phyloP scores from a whole-genome alignment of 2,113 vertebrate genomes.

The Dolichotis patagonum region DNA sequence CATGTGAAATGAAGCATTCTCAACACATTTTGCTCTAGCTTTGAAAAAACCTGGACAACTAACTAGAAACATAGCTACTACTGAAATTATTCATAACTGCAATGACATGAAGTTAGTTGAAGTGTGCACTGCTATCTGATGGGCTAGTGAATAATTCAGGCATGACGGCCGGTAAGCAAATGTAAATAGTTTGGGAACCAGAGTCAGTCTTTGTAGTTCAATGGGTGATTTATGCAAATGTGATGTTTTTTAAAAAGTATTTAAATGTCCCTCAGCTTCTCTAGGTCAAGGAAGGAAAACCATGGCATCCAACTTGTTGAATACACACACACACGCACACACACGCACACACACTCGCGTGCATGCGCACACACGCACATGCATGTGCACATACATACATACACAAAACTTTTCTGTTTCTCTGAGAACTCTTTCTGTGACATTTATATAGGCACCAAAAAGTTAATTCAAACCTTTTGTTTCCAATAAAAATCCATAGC shows the following conservation, averaged over 20 bases:
- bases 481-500: background rate
- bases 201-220: background rate
- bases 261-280: background rate
- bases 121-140: background rate
- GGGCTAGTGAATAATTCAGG: background rate
- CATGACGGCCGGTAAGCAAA: background rate
- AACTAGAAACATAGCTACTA: background rate
- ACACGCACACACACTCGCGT: too few relatives aligned
- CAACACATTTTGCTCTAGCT: background rate
- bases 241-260: background rate
- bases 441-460: background rate
- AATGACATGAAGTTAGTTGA: background rate
- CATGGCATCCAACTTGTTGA: background rate
- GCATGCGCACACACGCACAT: background rate
- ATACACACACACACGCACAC: background rate
- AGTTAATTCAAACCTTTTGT: background rate
- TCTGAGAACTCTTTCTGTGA: background rate
- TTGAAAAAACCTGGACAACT: background rate
- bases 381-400: background rate
- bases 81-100: background rate
- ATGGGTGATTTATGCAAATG: background rate
- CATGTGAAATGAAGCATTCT: background rate
- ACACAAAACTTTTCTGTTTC: background rate
- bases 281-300: background rate
- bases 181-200: background rate